Base-by-base conservation (phyloP, 2,113 vertebrate genomes). In the Herpetotheres cachinnans region DNA sequence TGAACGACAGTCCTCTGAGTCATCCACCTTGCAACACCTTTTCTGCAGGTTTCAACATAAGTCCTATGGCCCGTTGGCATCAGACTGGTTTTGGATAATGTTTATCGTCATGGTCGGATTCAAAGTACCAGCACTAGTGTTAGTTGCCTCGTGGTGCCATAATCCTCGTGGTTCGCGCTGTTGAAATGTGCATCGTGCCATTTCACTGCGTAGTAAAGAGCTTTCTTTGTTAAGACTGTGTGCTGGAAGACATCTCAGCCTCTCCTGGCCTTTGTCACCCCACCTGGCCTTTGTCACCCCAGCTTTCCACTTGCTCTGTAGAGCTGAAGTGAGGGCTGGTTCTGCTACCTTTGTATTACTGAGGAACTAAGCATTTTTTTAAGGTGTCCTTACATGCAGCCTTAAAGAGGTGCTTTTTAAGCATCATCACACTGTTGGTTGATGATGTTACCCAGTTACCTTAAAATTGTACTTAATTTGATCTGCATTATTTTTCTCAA, bases 91-190 rank as follows among this genome's bases (percentile, higher is more conserved):
- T 66, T 4, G 4, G 22, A 6, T 59, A 46, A 20, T 26, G 40
- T 32, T 59, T 6, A 8, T 70, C 42, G 4, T 12, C 17, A 0
- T 16, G 4, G 6, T 24, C 63, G 44, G 10, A 29, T 76, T 62
- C 50, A 27, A 4, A 67, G 38, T 36, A 14, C 19, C 26, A 11
- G 6, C 32, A 4, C 34, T 11, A 2, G 32, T 8, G 1, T 49
- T 50, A 3, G 14, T 42, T 1, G 21, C 21, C 9, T 47, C 22
- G 3, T 0, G 2, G 63, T 32, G 40, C 38, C 34, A 7, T 11
- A 0, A 27, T 44, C 18, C 19, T 42, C 0, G 8, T 29, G 49
- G 13, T 66, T 56, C 30, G 59, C 0, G 0, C 25, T 84, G 18
- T 10, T 62, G 56, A 12, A 77, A 42, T 24, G 36, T 21, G 59